Evolutionary conservation across 2,888 invertebrate species (phyloP).

Genomic region (Tolmerus cingulatus): DNA sequence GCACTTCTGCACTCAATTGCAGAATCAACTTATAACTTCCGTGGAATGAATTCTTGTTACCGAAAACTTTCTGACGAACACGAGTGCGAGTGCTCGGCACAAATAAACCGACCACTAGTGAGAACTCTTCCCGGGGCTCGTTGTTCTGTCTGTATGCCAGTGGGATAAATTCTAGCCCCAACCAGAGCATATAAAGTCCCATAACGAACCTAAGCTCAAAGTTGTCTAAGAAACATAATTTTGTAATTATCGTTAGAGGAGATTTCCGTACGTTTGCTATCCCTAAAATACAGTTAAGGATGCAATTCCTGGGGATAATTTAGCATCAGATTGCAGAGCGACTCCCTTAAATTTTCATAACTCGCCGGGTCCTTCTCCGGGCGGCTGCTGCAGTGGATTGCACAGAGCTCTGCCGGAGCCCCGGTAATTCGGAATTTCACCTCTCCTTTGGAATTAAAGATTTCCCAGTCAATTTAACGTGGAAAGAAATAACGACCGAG

Average conservation of each 20-base stretch:
- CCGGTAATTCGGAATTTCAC: background rate
- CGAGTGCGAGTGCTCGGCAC: background rate
- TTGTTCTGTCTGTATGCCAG: background rate
- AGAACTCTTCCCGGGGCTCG: background rate
- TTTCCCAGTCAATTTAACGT: constrained; percentile 36
- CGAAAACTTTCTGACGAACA: background rate
- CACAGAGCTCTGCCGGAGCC: background rate
- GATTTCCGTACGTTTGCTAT: constrained; percentile 15
- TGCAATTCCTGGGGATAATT: constrained; percentile 11
- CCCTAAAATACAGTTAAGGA: constrained; percentile 6
- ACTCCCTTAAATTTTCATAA: constrained; percentile 2
- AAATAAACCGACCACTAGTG: background rate
- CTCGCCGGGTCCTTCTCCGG: background rate
- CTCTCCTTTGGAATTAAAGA: constrained; percentile 8
- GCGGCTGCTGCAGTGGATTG: background rate
- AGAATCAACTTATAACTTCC: background rate
- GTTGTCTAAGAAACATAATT: constrained; percentile 35
- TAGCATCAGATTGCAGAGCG: constrained; percentile 10
- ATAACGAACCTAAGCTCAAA: background rate
- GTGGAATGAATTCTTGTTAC: background rate
- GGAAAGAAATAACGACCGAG: constrained; percentile 1
- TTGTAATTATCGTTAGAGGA: constrained; percentile 31
- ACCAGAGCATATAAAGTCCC: background rate
- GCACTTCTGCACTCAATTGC: background rate
- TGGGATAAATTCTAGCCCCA: background rate